Conservation (phyloP, 2,888 invertebrate genomes). For the Saturnia japonica region DNA sequence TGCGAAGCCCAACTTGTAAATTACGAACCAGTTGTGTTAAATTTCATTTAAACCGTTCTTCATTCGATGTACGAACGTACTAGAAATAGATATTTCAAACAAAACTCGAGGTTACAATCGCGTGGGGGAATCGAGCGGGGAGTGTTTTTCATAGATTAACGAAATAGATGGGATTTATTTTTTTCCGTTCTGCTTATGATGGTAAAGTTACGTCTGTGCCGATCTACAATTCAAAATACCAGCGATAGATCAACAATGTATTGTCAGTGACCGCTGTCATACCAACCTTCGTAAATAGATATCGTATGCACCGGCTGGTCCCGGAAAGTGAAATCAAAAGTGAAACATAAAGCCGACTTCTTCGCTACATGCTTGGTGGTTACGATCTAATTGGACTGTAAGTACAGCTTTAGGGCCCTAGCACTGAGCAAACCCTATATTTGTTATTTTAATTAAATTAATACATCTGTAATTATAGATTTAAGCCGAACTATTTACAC, state of each 20-base stretch:
- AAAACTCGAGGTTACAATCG: background rate
- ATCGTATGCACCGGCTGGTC: background rate
- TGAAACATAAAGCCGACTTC: too few species aligned
- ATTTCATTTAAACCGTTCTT: background rate
- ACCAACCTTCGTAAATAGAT: background rate
- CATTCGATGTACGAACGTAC: background rate
- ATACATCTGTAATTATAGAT: background rate
- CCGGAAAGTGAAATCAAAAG: too few species aligned
- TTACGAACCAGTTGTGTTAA: background rate
- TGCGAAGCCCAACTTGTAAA: background rate
- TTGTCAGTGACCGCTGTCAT: background rate
- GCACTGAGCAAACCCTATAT: too few species aligned
- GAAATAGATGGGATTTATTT: background rate
- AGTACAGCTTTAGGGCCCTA: too few species aligned
- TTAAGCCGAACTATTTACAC: background rate
- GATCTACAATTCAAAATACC: background rate
- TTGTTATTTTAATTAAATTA: too few species aligned
- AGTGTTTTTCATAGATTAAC: background rate
- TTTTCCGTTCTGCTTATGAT: background rate
- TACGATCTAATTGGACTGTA: too few species aligned
- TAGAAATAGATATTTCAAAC: background rate
- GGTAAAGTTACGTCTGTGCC: background rate
- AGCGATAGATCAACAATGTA: background rate
- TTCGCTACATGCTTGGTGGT: too few species aligned
- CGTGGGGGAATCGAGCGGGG: background rate